Conservation (phyloP, 2,888 invertebrate species). For the Calliphora vomitoria region DNA sequence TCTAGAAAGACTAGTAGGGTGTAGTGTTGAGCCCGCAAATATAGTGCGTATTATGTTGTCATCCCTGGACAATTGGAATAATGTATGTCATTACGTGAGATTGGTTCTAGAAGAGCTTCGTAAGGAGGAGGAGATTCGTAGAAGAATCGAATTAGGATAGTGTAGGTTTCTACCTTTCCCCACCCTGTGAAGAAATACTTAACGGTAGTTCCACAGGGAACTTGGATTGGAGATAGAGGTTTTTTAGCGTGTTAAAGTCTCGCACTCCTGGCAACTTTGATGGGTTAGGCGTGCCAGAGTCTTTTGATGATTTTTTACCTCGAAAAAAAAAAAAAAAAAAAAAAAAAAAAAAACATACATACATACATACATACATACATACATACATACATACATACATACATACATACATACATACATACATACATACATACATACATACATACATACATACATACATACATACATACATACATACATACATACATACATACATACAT, state of each 20-base stretch:
- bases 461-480: too few relatives aligned
- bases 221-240: background rate
- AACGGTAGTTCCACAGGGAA: background rate
- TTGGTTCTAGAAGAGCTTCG: background rate
- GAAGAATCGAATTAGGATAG: background rate
- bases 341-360: background rate
- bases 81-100: background rate
- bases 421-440: too few relatives aligned
- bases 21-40: background rate
- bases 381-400: background rate
- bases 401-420: too few relatives aligned
- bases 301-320: background rate
- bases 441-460: too few relatives aligned
- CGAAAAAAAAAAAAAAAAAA: background rate
- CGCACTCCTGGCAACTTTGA: background rate
- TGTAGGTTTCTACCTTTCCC: background rate
- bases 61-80: background rate
- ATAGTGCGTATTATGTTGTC: background rate
- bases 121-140: background rate
- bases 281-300: too few relatives aligned
- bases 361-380: background rate
- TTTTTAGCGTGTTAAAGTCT: background rate
- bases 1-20: background rate
- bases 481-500: too few relatives aligned
- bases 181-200: background rate